A percentile compares a stretch with the other conserved stretches of the same genome.
phyloP scores from a whole-genome alignment of 2,888 invertebrate species.

The Tinea trinotella region DNA sequence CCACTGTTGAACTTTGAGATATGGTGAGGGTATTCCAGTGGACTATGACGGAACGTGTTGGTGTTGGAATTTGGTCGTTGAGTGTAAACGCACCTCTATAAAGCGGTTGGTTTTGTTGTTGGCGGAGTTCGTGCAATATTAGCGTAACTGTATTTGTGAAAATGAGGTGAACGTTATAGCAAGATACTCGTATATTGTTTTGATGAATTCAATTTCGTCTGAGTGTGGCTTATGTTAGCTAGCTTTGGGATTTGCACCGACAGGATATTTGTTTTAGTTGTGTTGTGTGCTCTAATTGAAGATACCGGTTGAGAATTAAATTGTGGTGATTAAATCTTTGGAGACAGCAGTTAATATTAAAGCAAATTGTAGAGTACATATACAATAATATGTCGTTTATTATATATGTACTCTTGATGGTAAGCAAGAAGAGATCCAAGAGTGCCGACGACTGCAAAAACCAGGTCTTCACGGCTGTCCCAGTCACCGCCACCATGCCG shows the following conservation, averaged over 20 bases:
- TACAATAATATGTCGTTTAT: too few relatives aligned
- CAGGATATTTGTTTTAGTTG: constrained; percentile 1
- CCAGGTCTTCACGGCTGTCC: too few relatives aligned
- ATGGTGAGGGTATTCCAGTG: too few relatives aligned
- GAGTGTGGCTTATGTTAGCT: constrained; percentile 3
- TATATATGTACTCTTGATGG: too few relatives aligned
- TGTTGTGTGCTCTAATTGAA: background rate
- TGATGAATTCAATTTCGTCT: constrained; percentile 5
- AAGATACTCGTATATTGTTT: constrained; percentile 3
- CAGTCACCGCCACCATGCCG: too few relatives aligned
- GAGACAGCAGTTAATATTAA: too few relatives aligned
- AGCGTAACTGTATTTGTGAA: constrained; percentile 12
- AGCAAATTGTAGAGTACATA: too few relatives aligned
- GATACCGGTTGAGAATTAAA: background rate
- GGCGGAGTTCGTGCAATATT: constrained; percentile 9
- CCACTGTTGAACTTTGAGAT: too few relatives aligned
- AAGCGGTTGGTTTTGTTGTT: background rate
- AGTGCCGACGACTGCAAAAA: too few relatives aligned
- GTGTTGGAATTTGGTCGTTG: background rate
- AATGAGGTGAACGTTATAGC: constrained; percentile 1
- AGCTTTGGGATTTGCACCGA: background rate
- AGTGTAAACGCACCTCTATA: background rate
- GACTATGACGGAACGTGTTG: too few relatives aligned
- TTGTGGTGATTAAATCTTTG: background rate
- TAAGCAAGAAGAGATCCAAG: too few relatives aligned